Evolutionary conservation across 2,113 vertebrate species (phyloP).

Genomic region (Lepisosteus oculatus): DNA sequence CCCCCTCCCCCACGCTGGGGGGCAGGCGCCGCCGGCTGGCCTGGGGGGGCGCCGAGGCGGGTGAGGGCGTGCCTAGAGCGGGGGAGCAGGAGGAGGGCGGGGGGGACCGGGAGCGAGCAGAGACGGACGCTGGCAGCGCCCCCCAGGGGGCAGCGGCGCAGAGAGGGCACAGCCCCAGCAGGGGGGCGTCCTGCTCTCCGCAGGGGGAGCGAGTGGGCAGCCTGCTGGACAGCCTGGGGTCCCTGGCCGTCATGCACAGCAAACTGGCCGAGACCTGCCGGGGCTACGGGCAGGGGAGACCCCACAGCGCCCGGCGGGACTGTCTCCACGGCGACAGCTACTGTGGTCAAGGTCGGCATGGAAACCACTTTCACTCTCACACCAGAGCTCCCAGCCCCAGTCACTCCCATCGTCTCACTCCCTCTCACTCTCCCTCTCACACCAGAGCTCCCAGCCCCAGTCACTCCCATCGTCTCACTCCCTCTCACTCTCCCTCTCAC

Average conservation of each 20-base stretch:
- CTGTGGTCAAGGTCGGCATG: not conserved
- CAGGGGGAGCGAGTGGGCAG: not conserved
- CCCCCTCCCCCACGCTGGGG: constrained; percentile 10
- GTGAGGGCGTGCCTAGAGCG: not conserved
- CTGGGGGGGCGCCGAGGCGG: not conserved
- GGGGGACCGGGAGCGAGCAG: too few species aligned
- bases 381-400: not conserved
- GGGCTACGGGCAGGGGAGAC: constrained; percentile 48
- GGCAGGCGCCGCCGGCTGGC: not conserved
- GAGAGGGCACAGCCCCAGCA: not conserved
- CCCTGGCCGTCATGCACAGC: constrained; percentile 70
- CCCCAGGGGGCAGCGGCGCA: too few species aligned
- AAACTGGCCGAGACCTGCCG: constrained; percentile 70
- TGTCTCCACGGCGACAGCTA: constrained; percentile 51
- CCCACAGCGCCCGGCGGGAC: constrained; percentile 47
- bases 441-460: too few species aligned
- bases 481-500: too few species aligned
- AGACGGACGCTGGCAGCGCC: too few species aligned
- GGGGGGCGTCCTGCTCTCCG: too few species aligned
- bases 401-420: not conserved
- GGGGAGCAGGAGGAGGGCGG: not conserved
- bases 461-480: too few species aligned
- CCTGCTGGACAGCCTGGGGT: constrained; percentile 57
- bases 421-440: too few species aligned
- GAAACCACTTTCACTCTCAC: not conserved